phyloP scores from a whole-genome alignment of 2,113 vertebrate species.

The Dromiciops gliroides region DNA sequence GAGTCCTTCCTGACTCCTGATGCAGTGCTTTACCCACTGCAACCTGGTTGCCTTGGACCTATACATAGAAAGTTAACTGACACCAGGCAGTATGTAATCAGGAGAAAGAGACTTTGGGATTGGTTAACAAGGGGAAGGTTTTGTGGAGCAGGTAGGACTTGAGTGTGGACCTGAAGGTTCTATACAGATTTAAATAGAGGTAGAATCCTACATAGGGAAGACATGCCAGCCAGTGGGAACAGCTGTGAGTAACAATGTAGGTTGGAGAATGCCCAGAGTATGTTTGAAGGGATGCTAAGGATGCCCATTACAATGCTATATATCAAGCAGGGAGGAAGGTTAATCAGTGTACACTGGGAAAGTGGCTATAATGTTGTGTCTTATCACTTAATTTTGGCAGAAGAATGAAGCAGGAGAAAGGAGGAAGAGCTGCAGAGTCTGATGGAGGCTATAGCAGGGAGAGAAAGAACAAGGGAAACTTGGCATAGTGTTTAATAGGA shows the following conservation, averaged over 20 bases:
- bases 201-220: neutral
- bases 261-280: neutral
- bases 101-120: neutral
- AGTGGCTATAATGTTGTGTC: neutral
- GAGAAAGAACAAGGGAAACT: neutral
- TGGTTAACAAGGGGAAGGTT: neutral
- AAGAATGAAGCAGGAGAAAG: neutral
- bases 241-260: neutral
- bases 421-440: neutral
- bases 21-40: neutral
- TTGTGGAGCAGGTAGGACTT: neutral
- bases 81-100: neutral
- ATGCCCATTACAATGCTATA: neutral
- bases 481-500: neutral
- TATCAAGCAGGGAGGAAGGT: neutral
- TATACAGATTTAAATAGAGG: neutral
- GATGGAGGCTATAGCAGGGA: neutral
- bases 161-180: neutral
- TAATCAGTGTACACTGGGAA: neutral
- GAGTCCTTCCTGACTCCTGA: neutral
- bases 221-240: neutral
- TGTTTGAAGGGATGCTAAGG: neutral
- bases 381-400: neutral
- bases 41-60: neutral
- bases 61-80: neutral